Conservation (phyloP, 2,113 vertebrate species). For the Heterochromis multidens region DNA sequence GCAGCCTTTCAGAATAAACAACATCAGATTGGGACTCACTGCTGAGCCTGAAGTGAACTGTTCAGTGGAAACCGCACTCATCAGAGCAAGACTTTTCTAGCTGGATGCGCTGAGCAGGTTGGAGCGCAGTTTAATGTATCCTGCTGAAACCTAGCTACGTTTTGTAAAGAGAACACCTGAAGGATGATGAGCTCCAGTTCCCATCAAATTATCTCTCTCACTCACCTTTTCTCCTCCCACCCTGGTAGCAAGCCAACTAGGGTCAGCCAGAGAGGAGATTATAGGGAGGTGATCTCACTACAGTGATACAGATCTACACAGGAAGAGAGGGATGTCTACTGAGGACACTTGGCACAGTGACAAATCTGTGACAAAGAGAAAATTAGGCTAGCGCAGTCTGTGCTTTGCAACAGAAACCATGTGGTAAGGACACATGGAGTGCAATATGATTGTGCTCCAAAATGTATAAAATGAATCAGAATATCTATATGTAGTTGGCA, state of each 20-base stretch:
- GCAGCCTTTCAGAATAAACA: neutral
- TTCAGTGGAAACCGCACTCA: constrained; percentile 30
- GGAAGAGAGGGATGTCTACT: neutral
- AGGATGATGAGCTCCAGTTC: neutral
- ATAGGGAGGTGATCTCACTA: neutral
- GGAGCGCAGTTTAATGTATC: constrained; percentile 15
- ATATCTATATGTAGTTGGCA: neutral
- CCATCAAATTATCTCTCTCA: neutral
- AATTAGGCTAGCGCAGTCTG: neutral
- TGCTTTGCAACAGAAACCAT: neutral
- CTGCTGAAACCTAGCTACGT: constrained; percentile 9
- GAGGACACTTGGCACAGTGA: neutral
- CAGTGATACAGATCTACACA: neutral
- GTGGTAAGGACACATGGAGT: neutral
- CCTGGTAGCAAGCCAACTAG: neutral
- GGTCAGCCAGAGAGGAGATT: constrained; percentile 25
- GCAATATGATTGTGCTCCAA: neutral
- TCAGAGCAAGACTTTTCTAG: constrained; percentile 45
- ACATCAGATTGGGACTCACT: neutral
- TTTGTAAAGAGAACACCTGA: neutral
- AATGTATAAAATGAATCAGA: neutral
- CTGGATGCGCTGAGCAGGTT: constrained; percentile 10
- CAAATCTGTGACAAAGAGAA: constrained; percentile 5
- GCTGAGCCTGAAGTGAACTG: neutral
- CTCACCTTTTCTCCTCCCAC: constrained; percentile 16